Percentiles rank a stretch among this genome's conserved stretches.
Conservation (phyloP, 2,113 vertebrate species). For the Tragulus kanchil region DNA sequence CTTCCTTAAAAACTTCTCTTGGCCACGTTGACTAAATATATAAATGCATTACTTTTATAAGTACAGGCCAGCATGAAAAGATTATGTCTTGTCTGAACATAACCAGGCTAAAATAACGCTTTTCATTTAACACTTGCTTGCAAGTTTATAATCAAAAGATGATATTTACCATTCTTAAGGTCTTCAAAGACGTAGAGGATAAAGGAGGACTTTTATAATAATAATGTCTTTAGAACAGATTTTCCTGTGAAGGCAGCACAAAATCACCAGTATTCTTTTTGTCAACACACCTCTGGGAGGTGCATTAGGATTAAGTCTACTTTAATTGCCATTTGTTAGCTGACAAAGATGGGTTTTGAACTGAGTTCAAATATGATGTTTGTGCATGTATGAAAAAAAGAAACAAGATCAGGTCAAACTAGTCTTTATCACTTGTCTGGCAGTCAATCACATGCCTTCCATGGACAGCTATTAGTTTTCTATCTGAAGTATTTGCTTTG, state of each 20-base stretch:
- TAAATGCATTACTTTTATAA: neutral
- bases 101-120: conserved; percentile 45
- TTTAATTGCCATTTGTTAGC: neutral
- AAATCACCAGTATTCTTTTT: neutral
- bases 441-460: neutral
- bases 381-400: neutral
- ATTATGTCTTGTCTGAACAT: conserved; percentile 50
- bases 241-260: neutral
- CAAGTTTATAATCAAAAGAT: conserved; percentile 46
- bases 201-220: neutral
- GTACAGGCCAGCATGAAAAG: neutral
- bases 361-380: neutral
- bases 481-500: neutral
- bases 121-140: neutral
- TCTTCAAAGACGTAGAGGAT: neutral
- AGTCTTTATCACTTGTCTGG: conserved; percentile 11
- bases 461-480: neutral
- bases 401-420: conserved; percentile 45
- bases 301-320: neutral
- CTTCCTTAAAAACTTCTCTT: neutral
- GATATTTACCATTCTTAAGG: conserved; percentile 11
- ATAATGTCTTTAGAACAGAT: conserved; percentile 11
- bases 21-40: neutral
- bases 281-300: neutral
- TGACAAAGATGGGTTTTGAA: conserved; percentile 22